Evolutionary conservation across 2,113 vertebrate genomes (phyloP).

Genomic region (Centropristis striata): DNA sequence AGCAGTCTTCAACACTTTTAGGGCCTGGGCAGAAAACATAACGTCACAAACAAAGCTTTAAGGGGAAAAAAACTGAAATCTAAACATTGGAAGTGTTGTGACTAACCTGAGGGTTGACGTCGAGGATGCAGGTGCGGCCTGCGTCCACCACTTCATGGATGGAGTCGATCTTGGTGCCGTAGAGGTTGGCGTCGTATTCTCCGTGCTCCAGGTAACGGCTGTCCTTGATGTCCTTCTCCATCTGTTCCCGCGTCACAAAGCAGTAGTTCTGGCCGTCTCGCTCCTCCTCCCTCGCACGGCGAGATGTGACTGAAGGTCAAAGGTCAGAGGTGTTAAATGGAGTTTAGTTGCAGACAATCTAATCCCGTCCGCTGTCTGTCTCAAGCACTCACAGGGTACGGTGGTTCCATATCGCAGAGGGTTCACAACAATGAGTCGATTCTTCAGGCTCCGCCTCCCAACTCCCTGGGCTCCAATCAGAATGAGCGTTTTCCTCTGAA

Average conservation of each 20-base stretch:
- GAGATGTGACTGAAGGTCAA: conserved; percentile 91
- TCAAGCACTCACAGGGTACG: conserved; percentile 93
- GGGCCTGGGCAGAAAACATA: conserved; percentile 85
- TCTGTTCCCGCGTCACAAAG: conserved; percentile 92
- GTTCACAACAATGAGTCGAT: conserved; percentile 95
- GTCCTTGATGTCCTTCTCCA: conserved; percentile 95
- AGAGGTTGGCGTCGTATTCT: conserved; percentile 98
- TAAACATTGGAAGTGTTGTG: background rate
- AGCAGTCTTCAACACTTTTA: conserved; percentile 95
- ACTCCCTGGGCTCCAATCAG: conserved; percentile 98
- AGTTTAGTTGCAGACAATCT: background rate
- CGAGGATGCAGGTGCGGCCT: conserved; percentile 95
- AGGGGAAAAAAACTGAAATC: background rate
- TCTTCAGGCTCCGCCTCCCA: conserved; percentile 96
- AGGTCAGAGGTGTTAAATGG: conserved; percentile 2
- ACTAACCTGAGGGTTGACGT: conserved; percentile 96
- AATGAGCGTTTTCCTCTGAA: conserved; percentile 97
- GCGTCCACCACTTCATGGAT: conserved; percentile 95
- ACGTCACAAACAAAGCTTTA: background rate
- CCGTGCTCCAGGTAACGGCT: conserved; percentile 96
- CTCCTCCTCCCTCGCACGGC: conserved; percentile 94
- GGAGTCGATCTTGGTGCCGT: conserved; percentile 98
- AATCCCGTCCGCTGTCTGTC: background rate
- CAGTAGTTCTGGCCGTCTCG: conserved; percentile 95
- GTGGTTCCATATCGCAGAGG: conserved; percentile 95